phyloP scores from a whole-genome alignment of 2,888 invertebrate genomes.

The Lumbricus terrestris region DNA sequence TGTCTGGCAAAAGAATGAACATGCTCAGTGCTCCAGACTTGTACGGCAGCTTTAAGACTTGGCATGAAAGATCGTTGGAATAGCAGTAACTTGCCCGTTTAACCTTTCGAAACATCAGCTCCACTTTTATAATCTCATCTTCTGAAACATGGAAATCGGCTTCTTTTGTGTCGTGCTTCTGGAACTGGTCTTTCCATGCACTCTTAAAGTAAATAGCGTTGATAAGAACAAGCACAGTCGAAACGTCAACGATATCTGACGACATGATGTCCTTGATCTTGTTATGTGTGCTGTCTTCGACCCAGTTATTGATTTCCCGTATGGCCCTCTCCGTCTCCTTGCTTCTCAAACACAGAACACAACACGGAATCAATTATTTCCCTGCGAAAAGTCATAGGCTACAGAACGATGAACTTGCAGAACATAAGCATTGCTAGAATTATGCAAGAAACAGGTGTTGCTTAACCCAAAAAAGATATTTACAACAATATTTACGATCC shows the following conservation, averaged over 20 bases:
- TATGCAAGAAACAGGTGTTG: too few relatives aligned
- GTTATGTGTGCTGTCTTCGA: slow-evolving; percentile 73
- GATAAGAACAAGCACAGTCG: slow-evolving; percentile 52
- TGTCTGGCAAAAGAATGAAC: slow-evolving; percentile 23
- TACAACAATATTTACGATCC: too few relatives aligned
- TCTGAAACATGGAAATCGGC: slow-evolving; percentile 63
- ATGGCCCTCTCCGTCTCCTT: too few relatives aligned
- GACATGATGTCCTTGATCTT: slow-evolving; percentile 75
- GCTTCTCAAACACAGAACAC: too few relatives aligned
- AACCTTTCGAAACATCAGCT: slow-evolving; percentile 4
- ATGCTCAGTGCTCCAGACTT: slow-evolving; percentile 15
- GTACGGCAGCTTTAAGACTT: slow-evolving; percentile 26
- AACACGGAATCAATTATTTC: too few relatives aligned
- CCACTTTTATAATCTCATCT: not conserved
- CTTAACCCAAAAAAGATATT: too few relatives aligned
- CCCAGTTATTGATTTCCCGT: slow-evolving; percentile 74
- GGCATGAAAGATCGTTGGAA: slow-evolving; percentile 18
- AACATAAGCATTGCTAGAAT: too few relatives aligned
- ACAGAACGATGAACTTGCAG: too few relatives aligned
- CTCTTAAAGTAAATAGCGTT: slow-evolving; percentile 59
- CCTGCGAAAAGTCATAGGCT: too few relatives aligned
- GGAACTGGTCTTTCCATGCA: slow-evolving; percentile 62
- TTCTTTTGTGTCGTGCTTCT: slow-evolving; percentile 64
- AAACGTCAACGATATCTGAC: slow-evolving; percentile 54
- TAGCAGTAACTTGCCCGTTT: not conserved